A percentile compares a stretch with the other conserved stretches of the same genome.
Conservation (phyloP, 64 coral and sea anemone species). For the Astreopora myriophthalma region DNA sequence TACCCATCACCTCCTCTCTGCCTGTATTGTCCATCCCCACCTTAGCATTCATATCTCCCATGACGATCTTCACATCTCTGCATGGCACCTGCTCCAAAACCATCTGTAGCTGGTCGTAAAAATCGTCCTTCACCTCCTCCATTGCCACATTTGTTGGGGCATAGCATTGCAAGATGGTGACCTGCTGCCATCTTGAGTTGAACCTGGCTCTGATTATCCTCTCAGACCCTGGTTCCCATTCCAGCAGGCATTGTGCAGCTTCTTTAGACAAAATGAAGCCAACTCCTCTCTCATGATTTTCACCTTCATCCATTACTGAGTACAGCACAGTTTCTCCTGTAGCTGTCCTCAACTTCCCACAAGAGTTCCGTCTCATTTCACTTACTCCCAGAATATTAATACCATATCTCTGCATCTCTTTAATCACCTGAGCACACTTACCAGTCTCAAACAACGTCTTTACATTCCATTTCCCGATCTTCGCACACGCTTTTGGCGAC, state of each 20-base stretch:
- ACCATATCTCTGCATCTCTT: constrained; percentile 20
- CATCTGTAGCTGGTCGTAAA: constrained; percentile 13
- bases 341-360: not conserved
- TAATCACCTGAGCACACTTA: constrained; percentile 3
- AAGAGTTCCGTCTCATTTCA: constrained; percentile 33
- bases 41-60: constrained; percentile 39
- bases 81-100: constrained; percentile 1
- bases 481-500: not conserved
- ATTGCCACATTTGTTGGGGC: not conserved
- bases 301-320: constrained; percentile 29
- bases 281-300: constrained; percentile 32
- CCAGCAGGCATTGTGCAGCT: not conserved
- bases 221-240: not conserved
- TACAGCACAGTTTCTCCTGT: constrained; percentile 26
- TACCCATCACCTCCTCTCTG: constrained; percentile 10
- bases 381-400: constrained; percentile 57
- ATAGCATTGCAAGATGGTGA: constrained; percentile 36
- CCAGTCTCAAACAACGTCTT: constrained; percentile 36
- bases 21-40: not conserved
- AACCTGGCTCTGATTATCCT: constrained; percentile 24
- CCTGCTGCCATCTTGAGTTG: not conserved
- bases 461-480: constrained; percentile 16
- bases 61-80: constrained; percentile 12
- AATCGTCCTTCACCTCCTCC: not conserved
- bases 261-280: constrained; percentile 37